Evolutionary conservation across 2,888 invertebrate species (phyloP).

Genomic region (Cheilosia scutellata): DNA sequence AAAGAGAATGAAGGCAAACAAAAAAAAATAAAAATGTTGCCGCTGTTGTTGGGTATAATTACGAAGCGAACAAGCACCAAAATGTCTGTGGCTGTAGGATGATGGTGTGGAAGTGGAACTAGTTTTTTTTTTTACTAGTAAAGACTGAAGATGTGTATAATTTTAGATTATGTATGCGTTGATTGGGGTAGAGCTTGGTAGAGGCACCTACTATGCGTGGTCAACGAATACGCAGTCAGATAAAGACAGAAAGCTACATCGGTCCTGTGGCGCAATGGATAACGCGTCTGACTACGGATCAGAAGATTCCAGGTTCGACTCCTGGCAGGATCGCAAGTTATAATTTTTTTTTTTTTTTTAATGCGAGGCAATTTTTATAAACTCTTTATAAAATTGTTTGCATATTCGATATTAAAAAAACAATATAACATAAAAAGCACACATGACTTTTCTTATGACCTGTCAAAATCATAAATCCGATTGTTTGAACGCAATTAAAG

Average conservation of each 20-base stretch:
- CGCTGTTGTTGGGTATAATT: neutral
- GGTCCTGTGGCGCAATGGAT: constrained; percentile 85
- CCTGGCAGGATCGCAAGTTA: constrained; percentile 83
- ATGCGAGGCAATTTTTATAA: neutral
- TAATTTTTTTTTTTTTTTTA: constrained; percentile 28
- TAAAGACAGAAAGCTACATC: neutral
- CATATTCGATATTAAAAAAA: too few relatives aligned
- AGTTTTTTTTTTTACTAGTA: constrained; percentile 12
- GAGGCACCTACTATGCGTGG: constrained; percentile 22
- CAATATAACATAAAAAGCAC: too few relatives aligned
- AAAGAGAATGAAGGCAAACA: constrained; percentile 16
- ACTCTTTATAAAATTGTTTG: too few relatives aligned
- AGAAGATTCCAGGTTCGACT: constrained; percentile 85
- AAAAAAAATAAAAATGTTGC: constrained; percentile 12
- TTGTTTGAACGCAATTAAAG: too few relatives aligned
- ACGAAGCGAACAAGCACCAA: neutral
- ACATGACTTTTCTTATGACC: too few relatives aligned
- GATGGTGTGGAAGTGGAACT: constrained; percentile 3
- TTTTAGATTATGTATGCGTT: constrained; percentile 35
- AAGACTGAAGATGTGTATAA: neutral
- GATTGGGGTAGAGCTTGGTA: neutral
- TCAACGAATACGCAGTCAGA: constrained; percentile 27
- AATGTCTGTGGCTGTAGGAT: too few relatives aligned
- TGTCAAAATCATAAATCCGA: too few relatives aligned
- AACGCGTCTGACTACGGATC: constrained; percentile 85